These are phyloP conservation scores for Cheilosia vernalis DNA, from an alignment of 2,888 invertebrate species.

Conservation along the genomic window DNA sequence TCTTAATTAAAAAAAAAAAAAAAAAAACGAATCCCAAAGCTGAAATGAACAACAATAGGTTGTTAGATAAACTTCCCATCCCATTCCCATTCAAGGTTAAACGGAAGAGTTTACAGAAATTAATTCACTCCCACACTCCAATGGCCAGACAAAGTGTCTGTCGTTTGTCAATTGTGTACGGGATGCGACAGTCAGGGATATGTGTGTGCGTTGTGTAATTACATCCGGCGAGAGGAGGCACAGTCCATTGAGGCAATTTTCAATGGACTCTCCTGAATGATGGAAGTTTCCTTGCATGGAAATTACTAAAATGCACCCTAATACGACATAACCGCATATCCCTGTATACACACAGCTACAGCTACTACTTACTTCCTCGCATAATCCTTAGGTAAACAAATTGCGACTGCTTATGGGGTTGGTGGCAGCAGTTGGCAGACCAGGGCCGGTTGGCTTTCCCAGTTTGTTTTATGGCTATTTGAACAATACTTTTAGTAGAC, in stretches of 20 bases:
- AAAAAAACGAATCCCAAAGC: slow-evolving; percentile 14
- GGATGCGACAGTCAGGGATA: slow-evolving; percentile 40
- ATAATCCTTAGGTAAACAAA: slow-evolving; percentile 71
- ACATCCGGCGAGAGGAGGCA: slow-evolving; percentile 49
- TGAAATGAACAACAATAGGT: slow-evolving; percentile 70
- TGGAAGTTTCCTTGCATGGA: slow-evolving; percentile 55
- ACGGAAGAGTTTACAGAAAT: slow-evolving; percentile 65
- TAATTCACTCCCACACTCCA: slow-evolving; percentile 53
- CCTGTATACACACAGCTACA: neutral
- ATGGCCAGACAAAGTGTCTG: slow-evolving; percentile 49
- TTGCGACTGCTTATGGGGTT: slow-evolving; percentile 35
- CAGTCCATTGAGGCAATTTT: slow-evolving; percentile 46
- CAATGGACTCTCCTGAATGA: slow-evolving; percentile 43
- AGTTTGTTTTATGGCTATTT: slow-evolving; percentile 70
- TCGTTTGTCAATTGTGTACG: slow-evolving; percentile 59
- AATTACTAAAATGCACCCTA: slow-evolving; percentile 61
- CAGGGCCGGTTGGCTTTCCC: slow-evolving; percentile 39
- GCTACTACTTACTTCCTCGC: slow-evolving; percentile 25
- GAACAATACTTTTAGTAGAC: slow-evolving; percentile 66
- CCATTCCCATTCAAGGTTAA: slow-evolving; percentile 53
- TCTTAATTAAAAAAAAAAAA: slow-evolving; percentile 69
- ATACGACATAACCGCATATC: slow-evolving; percentile 28
- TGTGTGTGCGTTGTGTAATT: slow-evolving; percentile 55
- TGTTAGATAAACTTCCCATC: slow-evolving; percentile 68
- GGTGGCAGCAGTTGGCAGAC: slow-evolving; percentile 1